phyloP scores from a whole-genome alignment of 2,797 vertebrate species.

The Danio kyathit region DNA sequence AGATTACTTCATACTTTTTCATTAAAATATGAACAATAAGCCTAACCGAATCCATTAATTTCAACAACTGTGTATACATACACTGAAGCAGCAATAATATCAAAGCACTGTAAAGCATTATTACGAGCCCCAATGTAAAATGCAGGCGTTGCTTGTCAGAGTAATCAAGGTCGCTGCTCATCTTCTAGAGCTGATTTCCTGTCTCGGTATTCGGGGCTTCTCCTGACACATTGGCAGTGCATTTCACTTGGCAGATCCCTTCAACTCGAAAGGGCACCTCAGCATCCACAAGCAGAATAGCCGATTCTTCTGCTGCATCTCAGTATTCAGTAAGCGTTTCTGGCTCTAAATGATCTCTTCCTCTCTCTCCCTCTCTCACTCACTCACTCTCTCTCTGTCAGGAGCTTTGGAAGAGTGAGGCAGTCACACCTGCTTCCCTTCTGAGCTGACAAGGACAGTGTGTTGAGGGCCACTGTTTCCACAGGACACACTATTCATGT shows the following conservation, averaged over 20 bases:
- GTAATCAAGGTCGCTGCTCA: slow-evolving; percentile 75
- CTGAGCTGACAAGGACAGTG: slow-evolving; percentile 49
- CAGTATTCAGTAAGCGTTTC: slow-evolving; percentile 75
- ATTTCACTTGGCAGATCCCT: slow-evolving; percentile 77
- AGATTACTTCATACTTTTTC: not conserved
- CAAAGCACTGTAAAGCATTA: not conserved
- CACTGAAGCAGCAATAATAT: not conserved
- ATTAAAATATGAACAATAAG: not conserved
- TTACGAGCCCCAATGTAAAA: slow-evolving; percentile 30
- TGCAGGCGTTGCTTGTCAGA: slow-evolving; percentile 54
- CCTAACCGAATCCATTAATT: not conserved
- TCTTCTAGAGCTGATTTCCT: slow-evolving; percentile 71
- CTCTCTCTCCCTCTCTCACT: slow-evolving; percentile 64
- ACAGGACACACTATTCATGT: slow-evolving; percentile 2
- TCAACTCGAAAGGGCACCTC: slow-evolving; percentile 70
- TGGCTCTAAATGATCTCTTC: slow-evolving; percentile 76
- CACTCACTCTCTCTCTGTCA: slow-evolving; percentile 53
- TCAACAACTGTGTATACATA: not conserved
- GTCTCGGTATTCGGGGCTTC: slow-evolving; percentile 76
- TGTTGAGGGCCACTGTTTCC: slow-evolving; percentile 10
- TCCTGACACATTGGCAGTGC: slow-evolving; percentile 74
- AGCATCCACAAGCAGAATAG: slow-evolving; percentile 73
- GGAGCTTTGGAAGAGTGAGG: slow-evolving; percentile 69
- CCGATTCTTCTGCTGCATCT: slow-evolving; percentile 75
- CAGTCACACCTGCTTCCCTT: slow-evolving; percentile 80